phyloP scores from a whole-genome alignment of 2,888 invertebrate genomes.

The Hirtodrosophila histrioides region DNA sequence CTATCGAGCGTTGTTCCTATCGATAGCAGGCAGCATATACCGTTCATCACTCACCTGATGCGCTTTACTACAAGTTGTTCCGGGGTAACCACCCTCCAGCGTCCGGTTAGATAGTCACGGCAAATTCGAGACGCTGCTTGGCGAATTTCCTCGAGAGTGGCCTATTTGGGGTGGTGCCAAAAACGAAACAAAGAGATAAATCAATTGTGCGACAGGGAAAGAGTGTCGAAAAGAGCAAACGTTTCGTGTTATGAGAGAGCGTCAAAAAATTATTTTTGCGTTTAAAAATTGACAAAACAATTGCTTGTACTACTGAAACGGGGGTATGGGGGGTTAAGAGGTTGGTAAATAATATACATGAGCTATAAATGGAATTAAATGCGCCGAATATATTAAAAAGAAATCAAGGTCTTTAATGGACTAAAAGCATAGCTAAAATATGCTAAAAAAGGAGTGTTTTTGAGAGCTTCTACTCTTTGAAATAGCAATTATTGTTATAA shows the following conservation, averaged over 20 bases:
- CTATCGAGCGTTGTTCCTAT: no score
- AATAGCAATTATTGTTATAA: background rate
- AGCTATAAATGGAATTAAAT: constrained; percentile 11
- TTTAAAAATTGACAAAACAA: constrained; percentile 62
- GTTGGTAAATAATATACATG: constrained; percentile 16
- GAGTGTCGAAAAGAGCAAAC: constrained; percentile 9
- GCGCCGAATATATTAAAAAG: constrained; percentile 1
- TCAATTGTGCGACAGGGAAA: constrained; percentile 15
- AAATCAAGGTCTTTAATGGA: constrained; percentile 10
- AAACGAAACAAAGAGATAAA: constrained; percentile 1
- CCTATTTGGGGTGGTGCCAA: constrained; percentile 58
- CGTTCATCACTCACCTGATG: constrained; percentile 88
- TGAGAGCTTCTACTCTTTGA: no score
- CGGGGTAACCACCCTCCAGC: constrained; percentile 93
- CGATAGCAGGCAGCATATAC: no score
- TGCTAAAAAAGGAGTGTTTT: background rate
- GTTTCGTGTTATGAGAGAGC: constrained; percentile 8
- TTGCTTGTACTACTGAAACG: constrained; percentile 1
- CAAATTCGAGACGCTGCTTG: constrained; percentile 94
- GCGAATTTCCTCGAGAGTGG: constrained; percentile 88
- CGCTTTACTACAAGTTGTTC: constrained; percentile 91
- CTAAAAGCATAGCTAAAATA: background rate
- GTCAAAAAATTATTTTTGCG: constrained; percentile 10
- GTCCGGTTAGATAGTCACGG: constrained; percentile 94
- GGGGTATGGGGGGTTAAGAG: background rate